Evolutionary conservation across 2,797 vertebrate species (phyloP).

Genomic region (Micrastur ruficollis): DNA sequence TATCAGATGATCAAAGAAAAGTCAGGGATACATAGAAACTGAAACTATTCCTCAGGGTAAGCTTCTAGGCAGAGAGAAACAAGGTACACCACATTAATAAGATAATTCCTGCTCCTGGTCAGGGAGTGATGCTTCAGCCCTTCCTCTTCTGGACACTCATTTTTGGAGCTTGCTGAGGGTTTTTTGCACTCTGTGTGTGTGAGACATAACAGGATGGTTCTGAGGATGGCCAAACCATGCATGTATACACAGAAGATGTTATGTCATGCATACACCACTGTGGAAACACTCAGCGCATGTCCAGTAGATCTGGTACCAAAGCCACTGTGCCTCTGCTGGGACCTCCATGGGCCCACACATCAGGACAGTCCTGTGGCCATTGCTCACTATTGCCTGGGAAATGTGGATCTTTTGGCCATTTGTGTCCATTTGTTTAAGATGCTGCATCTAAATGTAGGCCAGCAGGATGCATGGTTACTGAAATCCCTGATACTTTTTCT

Average conservation of each 20-base stretch:
- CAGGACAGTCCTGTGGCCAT: not conserved
- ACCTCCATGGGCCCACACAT: fast-evolving
- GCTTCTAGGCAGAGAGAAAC: not conserved
- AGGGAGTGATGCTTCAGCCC: not conserved
- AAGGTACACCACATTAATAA: not conserved
- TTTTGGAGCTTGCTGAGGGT: not conserved
- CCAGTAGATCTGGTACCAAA: not conserved
- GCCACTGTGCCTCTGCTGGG: not conserved
- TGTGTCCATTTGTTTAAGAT: not conserved
- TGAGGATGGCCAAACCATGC: not conserved
- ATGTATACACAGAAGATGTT: not conserved
- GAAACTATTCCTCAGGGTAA: not conserved
- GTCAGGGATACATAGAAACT: fast-evolving
- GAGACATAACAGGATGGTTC: not conserved
- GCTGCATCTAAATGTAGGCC: not conserved
- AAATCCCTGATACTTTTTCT: not conserved
- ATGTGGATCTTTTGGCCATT: not conserved
- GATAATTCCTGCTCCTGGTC: not conserved
- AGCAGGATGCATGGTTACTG: not conserved
- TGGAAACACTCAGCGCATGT: not conserved
- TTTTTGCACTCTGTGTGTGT: not conserved
- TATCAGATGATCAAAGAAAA: not conserved
- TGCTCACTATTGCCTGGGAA: not conserved
- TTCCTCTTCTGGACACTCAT: not conserved
- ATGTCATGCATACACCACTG: not conserved